A percentile compares a stretch with the other conserved stretches of the same genome.
Evolutionary conservation across 2,888 invertebrate genomes (phyloP).

Genomic region (Trachelus stipa): DNA sequence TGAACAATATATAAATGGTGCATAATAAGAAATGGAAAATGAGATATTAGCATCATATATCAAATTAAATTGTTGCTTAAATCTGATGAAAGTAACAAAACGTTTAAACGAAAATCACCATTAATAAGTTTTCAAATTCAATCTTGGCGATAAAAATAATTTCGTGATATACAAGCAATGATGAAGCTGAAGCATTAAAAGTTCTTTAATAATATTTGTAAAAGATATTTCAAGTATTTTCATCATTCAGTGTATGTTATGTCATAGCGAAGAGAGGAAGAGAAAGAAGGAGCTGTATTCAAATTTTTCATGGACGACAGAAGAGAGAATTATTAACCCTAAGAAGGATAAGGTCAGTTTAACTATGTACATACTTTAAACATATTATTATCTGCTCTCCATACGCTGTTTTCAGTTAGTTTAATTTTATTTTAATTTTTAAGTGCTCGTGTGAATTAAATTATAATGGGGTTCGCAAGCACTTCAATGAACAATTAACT

Average conservation of each 20-base stretch:
- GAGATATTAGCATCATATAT: not conserved
- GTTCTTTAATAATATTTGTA: slow-evolving; percentile 54
- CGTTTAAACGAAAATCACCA: slow-evolving; percentile 9
- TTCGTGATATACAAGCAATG: slow-evolving; percentile 5
- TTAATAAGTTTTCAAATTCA: not conserved
- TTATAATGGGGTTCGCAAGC: not conserved
- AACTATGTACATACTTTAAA: not conserved
- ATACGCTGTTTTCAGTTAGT: not conserved
- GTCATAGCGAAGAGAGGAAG: slow-evolving; percentile 45
- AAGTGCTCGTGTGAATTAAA: not conserved
- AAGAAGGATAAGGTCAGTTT: slow-evolving; percentile 50
- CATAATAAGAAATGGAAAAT: not conserved
- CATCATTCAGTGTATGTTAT: slow-evolving; percentile 53
- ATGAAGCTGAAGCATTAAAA: slow-evolving; percentile 24
- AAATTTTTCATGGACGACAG: slow-evolving; percentile 59
- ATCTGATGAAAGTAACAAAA: slow-evolving; percentile 6
- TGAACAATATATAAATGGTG: not conserved
- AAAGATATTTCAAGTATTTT: slow-evolving; percentile 52
- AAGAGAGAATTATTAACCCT: slow-evolving; percentile 62
- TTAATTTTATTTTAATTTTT: not conserved
- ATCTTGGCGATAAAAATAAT: slow-evolving; percentile 13
- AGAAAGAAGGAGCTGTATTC: slow-evolving; percentile 43
- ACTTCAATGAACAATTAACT: not conserved
- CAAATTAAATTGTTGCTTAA: not conserved
- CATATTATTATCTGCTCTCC: not conserved